These are phyloP conservation scores for Allygus modestus DNA, from an alignment of 2,888 invertebrate genomes.

Conservation along the genomic window DNA sequence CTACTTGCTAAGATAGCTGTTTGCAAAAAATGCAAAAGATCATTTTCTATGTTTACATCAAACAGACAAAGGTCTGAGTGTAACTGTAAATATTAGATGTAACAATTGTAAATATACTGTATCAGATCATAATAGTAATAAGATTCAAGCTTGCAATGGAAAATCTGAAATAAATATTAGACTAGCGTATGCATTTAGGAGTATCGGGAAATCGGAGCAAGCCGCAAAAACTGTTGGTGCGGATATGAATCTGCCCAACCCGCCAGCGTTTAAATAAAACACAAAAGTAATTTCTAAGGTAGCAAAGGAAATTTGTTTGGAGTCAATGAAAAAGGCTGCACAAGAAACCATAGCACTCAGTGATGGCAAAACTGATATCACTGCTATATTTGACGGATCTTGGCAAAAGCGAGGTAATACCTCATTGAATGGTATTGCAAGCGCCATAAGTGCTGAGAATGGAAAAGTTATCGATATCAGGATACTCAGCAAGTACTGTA, in stretches of 20 bases:
- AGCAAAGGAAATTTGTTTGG: neutral
- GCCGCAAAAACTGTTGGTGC: slow-evolving; percentile 61
- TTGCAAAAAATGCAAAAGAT: slow-evolving; percentile 2
- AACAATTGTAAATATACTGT: slow-evolving; percentile 10
- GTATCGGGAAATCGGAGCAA: slow-evolving; percentile 47
- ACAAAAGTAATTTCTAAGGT: slow-evolving; percentile 21
- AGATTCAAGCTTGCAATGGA: neutral
- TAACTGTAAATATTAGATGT: slow-evolving; percentile 18
- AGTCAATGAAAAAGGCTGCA: neutral
- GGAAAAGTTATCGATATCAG: slow-evolving; percentile 48
- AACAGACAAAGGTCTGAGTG: slow-evolving; percentile 20
- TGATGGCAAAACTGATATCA: slow-evolving; percentile 8
- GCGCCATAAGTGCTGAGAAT: slow-evolving; percentile 21
- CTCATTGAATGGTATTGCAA: slow-evolving; percentile 27
- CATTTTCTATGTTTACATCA: neutral
- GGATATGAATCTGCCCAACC: slow-evolving; percentile 44
- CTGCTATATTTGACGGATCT: slow-evolving; percentile 10
- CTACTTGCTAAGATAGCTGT: slow-evolving; percentile 33
- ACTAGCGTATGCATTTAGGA: slow-evolving; percentile 40
- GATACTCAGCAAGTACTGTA: slow-evolving; percentile 43
- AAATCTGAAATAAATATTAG: slow-evolving; percentile 37
- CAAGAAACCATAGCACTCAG: neutral
- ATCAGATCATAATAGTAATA: neutral
- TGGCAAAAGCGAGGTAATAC: slow-evolving; percentile 25
- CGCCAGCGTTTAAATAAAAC: slow-evolving; percentile 39